Conservation (phyloP, 1,140 invertebrate species). For the Drosophila ananassae region DNA sequence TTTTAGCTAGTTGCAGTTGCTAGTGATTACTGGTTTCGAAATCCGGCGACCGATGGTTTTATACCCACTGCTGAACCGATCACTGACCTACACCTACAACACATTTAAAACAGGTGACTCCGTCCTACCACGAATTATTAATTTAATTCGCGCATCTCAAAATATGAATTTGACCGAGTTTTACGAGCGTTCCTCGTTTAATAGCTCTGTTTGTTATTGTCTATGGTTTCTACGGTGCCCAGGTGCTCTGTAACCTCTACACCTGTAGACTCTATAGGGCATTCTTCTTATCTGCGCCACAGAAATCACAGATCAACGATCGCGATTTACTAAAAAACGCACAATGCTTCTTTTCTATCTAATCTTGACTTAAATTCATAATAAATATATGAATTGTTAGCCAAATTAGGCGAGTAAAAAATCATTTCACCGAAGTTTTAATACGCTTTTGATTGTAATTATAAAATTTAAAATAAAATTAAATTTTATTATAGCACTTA, state of each 20-base stretch:
- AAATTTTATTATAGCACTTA: neutral
- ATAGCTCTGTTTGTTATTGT: constrained; percentile 35
- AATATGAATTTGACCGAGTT: constrained; percentile 74
- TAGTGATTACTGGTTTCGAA: constrained; percentile 58
- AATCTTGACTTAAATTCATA: constrained; percentile 68
- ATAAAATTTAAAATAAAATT: neutral
- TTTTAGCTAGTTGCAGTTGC: constrained; percentile 37
- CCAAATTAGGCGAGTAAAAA: neutral
- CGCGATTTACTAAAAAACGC: constrained; percentile 37
- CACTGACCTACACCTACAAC: constrained; percentile 70
- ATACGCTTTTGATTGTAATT: constrained; percentile 20
- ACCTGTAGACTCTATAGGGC: neutral
- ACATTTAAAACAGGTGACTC: constrained; percentile 40
- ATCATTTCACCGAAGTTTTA: neutral
- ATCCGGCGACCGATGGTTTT: constrained; percentile 45
- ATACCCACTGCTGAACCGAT: constrained; percentile 40
- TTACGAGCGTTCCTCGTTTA: constrained; percentile 54
- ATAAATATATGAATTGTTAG: constrained; percentile 50
- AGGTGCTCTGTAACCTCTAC: constrained; percentile 31
- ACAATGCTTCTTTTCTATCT: constrained; percentile 58
- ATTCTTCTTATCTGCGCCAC: constrained; percentile 46
- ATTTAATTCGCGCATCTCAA: constrained; percentile 58
- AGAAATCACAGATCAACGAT: constrained; percentile 39
- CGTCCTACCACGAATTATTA: constrained; percentile 62
- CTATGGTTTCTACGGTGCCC: constrained; percentile 25